Evolutionary conservation across 2,113 vertebrate species (phyloP).

Genomic region (Hydrochoerus hydrochaeris): DNA sequence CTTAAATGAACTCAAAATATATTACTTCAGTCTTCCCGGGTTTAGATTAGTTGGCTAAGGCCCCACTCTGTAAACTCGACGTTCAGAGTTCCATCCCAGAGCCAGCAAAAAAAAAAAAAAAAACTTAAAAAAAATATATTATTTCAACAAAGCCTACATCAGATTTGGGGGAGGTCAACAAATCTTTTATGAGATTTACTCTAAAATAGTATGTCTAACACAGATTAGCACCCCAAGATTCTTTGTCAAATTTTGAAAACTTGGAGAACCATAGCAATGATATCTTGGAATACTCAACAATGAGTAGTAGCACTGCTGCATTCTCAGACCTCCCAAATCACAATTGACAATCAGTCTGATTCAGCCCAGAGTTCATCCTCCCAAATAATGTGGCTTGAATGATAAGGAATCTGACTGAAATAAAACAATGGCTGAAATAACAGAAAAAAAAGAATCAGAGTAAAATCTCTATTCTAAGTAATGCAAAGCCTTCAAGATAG

Average conservation of each 20-base stretch:
- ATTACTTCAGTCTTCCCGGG: too few relatives aligned
- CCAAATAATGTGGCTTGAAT: constrained; percentile 61
- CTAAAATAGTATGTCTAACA: constrained; percentile 44
- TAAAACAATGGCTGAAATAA: constrained; percentile 63
- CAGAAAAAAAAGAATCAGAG: not conserved
- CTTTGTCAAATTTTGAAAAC: constrained; percentile 54
- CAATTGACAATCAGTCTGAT: constrained; percentile 62
- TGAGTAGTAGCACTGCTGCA: not conserved
- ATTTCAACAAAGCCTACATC: not conserved
- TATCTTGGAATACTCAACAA: constrained; percentile 49
- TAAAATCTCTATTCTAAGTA: not conserved
- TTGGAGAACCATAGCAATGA: constrained; percentile 7
- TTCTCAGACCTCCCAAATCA: constrained; percentile 61
- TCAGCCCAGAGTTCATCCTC: constrained; percentile 54
- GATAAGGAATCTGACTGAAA: constrained; percentile 53
- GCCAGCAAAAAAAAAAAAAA: too few relatives aligned
- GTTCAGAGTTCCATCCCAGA: too few relatives aligned
- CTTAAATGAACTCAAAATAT: constrained; percentile 43
- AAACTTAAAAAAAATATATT: not conserved
- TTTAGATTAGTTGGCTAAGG: too few relatives aligned
- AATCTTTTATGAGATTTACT: constrained; percentile 28
- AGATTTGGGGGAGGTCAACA: not conserved
- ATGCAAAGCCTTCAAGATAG: constrained; percentile 14
- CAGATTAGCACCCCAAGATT: constrained; percentile 38
- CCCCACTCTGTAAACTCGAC: too few relatives aligned